These are phyloP conservation scores for Triplophysa tibetana DNA, from an alignment of 2,113 vertebrate genomes.

Conservation along the genomic window DNA sequence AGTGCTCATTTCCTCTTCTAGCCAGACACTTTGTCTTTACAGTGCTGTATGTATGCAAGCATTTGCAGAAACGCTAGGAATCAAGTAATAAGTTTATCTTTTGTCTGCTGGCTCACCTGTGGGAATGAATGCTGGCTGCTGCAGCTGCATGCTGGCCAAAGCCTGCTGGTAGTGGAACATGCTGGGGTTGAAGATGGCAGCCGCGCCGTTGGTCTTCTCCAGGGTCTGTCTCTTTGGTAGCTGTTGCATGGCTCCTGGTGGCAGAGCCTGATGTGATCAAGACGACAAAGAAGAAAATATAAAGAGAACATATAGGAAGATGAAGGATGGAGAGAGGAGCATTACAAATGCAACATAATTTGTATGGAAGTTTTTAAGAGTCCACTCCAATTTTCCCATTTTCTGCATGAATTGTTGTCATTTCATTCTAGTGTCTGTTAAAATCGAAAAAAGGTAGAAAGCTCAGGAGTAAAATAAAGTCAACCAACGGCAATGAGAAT, in stretches of 20 bases:
- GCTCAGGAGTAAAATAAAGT: no score
- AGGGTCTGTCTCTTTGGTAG: conserved; percentile 91
- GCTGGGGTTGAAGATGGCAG: conserved; percentile 88
- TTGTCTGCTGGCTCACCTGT: conserved; percentile 79
- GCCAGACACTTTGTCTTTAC: conserved; percentile 12
- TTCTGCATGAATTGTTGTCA: no score
- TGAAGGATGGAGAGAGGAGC: not conserved
- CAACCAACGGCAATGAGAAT: no score
- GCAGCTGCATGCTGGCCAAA: conserved; percentile 94
- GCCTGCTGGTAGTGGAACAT: conserved; percentile 98
- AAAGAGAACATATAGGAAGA: conserved; percentile 1
- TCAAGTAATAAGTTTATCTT: not conserved
- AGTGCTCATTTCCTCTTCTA: conserved; percentile 21
- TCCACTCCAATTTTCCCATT: no score
- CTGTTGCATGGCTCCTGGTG: conserved; percentile 82
- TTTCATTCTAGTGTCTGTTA: no score
- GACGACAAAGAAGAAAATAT: not conserved
- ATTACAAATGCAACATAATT: not conserved
- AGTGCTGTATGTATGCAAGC: conserved; percentile 11
- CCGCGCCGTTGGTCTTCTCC: conserved; percentile 92
- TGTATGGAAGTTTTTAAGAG: no score
- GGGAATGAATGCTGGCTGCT: conserved; percentile 89
- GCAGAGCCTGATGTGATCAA: conserved; percentile 66
- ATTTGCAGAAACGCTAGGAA: not conserved
- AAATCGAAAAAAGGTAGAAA: no score